Evolutionary conservation across 2,797 vertebrate species (phyloP).

Genomic region (Tolypeutes matacus): DNA sequence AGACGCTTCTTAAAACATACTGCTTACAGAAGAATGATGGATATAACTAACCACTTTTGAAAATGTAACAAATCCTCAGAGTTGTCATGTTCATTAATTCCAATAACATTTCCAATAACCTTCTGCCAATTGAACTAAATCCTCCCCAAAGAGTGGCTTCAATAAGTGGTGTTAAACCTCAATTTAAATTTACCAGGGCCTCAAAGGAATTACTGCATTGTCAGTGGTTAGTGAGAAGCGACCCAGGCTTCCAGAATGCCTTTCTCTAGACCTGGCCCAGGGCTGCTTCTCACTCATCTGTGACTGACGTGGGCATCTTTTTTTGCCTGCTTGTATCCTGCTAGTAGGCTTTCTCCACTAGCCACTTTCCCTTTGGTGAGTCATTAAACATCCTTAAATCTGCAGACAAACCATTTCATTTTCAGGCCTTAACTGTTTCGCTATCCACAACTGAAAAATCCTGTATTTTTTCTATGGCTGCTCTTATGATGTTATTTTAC

Average conservation of each 20-base stretch:
- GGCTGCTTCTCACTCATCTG: neutral
- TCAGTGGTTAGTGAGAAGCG: neutral
- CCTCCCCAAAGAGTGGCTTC: neutral
- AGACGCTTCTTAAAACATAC: conserved; percentile 41
- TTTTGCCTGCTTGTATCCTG: neutral
- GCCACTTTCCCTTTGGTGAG: conserved; percentile 16
- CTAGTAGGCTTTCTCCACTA: neutral
- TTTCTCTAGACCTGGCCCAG: neutral
- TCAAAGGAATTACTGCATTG: conserved; percentile 30
- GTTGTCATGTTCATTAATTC: conserved; percentile 16
- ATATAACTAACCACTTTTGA: conserved; percentile 38
- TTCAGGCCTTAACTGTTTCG: conserved; percentile 27
- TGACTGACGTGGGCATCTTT: conserved; percentile 5
- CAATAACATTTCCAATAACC: conserved; percentile 7
- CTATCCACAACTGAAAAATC: conserved; percentile 27
- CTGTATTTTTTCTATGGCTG: neutral
- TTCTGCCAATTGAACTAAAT: conserved; percentile 11
- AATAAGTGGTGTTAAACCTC: neutral
- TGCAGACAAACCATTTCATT: conserved; percentile 9
- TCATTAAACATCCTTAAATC: neutral
- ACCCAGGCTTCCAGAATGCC: neutral
- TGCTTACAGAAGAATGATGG: conserved; percentile 11
- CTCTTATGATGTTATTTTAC: conserved; percentile 40
- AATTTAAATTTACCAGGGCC: neutral
- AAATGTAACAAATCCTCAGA: neutral